phyloP scores from a whole-genome alignment of 2,888 invertebrate genomes.

The Andrena fulva region DNA sequence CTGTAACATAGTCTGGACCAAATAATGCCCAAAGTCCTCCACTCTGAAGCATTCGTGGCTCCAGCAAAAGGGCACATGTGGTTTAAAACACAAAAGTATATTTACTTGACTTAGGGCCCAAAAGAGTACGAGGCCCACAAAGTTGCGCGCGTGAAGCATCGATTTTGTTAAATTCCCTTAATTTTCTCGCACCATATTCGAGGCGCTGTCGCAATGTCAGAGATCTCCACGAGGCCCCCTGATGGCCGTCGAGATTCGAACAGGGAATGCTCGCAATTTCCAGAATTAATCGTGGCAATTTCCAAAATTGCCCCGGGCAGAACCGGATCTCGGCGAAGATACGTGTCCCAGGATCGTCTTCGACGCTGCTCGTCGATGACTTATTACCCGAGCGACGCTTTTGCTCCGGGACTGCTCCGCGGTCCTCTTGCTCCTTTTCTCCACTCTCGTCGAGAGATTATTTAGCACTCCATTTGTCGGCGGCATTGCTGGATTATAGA shows the following conservation, averaged over 20 bases:
- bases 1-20: too few species aligned
- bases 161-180: too few species aligned
- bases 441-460: constrained; percentile 63
- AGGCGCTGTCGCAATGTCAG: too few species aligned
- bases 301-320: constrained; percentile 42
- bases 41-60: too few species aligned
- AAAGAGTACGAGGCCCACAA: too few species aligned
- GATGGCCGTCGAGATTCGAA: background rate
- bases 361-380: constrained; percentile 46
- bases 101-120: too few species aligned
- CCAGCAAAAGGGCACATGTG: too few species aligned
- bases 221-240: background rate
- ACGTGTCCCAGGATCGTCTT: constrained; percentile 29
- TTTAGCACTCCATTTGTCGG: constrained; percentile 73
- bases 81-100: too few species aligned
- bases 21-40: too few species aligned
- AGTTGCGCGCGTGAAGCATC: too few species aligned
- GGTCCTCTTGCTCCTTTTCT: constrained; percentile 48
- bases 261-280: constrained; percentile 51
- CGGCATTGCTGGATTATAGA: constrained; percentile 69
- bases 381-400: constrained; percentile 50
- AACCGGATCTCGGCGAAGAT: constrained; percentile 36
- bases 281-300: constrained; percentile 58
- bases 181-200: too few species aligned
- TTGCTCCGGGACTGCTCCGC: constrained; percentile 30